Evolutionary conservation across 2,888 invertebrate species (phyloP), one percentile per base, ranked within the genome.

Genomic region (Ormyrus pomaceus): DNA sequence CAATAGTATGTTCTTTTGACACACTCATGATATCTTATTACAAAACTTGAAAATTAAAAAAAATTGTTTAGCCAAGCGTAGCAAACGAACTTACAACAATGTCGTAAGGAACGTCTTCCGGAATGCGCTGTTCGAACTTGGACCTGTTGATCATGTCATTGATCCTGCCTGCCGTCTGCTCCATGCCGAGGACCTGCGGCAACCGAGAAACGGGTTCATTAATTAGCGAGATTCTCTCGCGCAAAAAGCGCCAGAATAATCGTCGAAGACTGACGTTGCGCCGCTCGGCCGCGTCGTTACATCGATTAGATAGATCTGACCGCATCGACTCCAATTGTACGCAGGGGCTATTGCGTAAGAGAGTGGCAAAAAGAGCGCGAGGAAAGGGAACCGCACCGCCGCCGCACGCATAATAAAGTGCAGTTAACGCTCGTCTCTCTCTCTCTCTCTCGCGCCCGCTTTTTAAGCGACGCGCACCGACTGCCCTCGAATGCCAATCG

Each of bases 91-190:
- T 92, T 91, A 96, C 96, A 91, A 96, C 91, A 50, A 94, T 94
- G 85, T 93, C 92, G 80, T 97, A 90, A 13, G 94, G 93, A 64
- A 89, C 90, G 56, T 93, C 91, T 70, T 90, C 85, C 0, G 94
- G 91, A 71, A 96, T 91, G 0, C 93, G 92, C 51, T 95, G 94
- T 70, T 92, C 91, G 62, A 90, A 87, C 87, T 96, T 95, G 0
- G 94, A 95, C 53, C 91, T 91, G 55, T 92, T 92, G 6, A 97
- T 93, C 94, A 98, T 95, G 5, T 92, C 92, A 51, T 94, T 93
- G 74, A 98, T 94, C 78, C 96, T 93, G 71, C 92, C 92, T 8
- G 94, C 93, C 84, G 96, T 95, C 90, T 96, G 96, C 1, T 94
- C 94, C 88, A 96, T 95, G 1, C 97, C 97, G n/a, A 96, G 91